phyloP scores from a whole-genome alignment of 2,888 invertebrate species.

The Fragum sueziense region DNA sequence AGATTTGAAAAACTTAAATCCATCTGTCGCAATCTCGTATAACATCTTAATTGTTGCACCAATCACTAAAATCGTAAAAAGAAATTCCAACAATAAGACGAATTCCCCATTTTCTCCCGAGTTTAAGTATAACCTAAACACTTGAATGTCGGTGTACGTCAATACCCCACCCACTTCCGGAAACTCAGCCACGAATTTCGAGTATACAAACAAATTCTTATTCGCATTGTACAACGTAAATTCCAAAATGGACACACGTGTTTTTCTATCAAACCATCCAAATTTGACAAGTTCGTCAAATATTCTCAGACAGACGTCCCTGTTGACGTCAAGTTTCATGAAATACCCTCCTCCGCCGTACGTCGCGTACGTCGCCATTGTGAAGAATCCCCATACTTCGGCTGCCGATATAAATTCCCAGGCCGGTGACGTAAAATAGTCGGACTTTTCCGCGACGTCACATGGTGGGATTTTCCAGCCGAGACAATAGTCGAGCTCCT shows the following conservation, averaged over 20 bases:
- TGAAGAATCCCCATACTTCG: slow-evolving; percentile 58
- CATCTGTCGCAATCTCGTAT: slow-evolving; percentile 57
- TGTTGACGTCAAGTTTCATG: slow-evolving; percentile 59
- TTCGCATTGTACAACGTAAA: slow-evolving; percentile 76
- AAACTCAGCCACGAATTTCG: slow-evolving; percentile 71
- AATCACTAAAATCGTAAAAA: slow-evolving; percentile 57
- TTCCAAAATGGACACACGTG: slow-evolving; percentile 76
- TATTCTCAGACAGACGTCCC: slow-evolving; percentile 48
- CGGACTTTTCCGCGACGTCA: slow-evolving; percentile 50
- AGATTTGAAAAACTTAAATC: slow-evolving; percentile 73
- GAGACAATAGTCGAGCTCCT: slow-evolving; percentile 40
- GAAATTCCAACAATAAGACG: slow-evolving; percentile 62
- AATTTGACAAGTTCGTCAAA: slow-evolving; percentile 56
- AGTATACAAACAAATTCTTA: slow-evolving; percentile 70
- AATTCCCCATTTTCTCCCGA: slow-evolving; percentile 59
- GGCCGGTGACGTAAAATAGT: slow-evolving; percentile 47
- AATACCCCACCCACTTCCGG: slow-evolving; percentile 68
- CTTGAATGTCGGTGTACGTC: slow-evolving; percentile 63
- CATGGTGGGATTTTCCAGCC: slow-evolving; percentile 42
- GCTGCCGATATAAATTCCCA: slow-evolving; percentile 47
- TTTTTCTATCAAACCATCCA: slow-evolving; percentile 74
- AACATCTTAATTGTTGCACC: slow-evolving; percentile 54
- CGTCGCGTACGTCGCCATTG: slow-evolving; percentile 43
- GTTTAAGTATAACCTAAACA: slow-evolving; percentile 62
- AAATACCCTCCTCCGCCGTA: slow-evolving; percentile 61